Evolutionary conservation across 2,113 vertebrate genomes (phyloP), one percentile per base, ranked within the genome.

Genomic region (Carollia perspicillata): DNA sequence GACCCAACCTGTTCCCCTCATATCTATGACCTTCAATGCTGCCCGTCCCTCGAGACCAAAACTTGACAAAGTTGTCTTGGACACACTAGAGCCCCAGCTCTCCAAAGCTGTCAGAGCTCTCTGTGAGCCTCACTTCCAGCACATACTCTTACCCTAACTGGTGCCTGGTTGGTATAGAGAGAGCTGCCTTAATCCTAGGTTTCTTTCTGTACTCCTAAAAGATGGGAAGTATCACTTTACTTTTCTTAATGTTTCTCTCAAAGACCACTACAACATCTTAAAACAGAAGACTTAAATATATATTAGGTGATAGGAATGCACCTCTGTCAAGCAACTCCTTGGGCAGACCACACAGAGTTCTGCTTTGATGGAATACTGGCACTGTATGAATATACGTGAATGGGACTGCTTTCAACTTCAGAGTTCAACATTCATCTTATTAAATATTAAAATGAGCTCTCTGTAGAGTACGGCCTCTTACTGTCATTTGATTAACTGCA

Each of bases 361-460:
- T 60, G 44, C 66, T 94, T 53, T 93, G 63, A 77, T 94, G 58
- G 40, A 77, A 30, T 75, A 89, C 69, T 94, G 93, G 84, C 63
- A 92, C 89, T n/a, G 26, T 80, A 22, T 65, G 68, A 71, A 83
- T 40, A 87, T 91, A 93, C 42, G 77, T 35, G 84, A 90, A 96
- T 80, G 5, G 18, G 2, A 44, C 79, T 95, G 79, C 35, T 90
- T 94, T 95, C 71, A 84, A 80, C 89, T 89, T 93, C 58, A 83
- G 78, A 95, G 79, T 81, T 94, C 44, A 93, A 77, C 65, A 90
- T 94, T 93, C 74, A 90, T 92, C 40, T 85, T 77, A 92, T 90
- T 97, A 96, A 96, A 93, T 97, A 97, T 96, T 95, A 92, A 98
- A 95, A 96, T 95, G 74, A 96, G 89, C 83, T 96, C 75, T 97